Percentiles rank a stretch among this genome's conserved stretches.
These are phyloP conservation scores for Platalea minor DNA, from an alignment of 2,797 vertebrate species.

Conservation along the genomic window DNA sequence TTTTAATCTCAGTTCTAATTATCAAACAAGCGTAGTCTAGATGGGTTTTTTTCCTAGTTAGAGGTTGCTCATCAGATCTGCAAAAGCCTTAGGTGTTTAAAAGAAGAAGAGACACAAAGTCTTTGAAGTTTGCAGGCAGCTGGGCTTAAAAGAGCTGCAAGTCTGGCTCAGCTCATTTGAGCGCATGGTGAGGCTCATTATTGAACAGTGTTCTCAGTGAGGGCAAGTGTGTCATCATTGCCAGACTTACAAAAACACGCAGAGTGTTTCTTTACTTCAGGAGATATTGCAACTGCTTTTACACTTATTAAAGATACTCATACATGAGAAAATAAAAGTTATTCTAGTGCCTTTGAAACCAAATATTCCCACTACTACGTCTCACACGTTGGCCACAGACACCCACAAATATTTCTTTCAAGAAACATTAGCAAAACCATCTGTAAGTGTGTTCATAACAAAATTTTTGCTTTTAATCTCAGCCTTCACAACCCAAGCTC, in stretches of 20 bases:
- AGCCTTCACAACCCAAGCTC: neutral
- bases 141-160: neutral
- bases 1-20: constrained; percentile 14
- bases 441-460: neutral
- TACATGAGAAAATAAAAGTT: rapidly evolving
- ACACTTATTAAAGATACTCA: neutral
- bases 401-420: neutral
- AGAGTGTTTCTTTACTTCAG: neutral
- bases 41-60: neutral
- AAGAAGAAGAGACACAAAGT: neutral
- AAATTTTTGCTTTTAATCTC: neutral
- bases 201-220: constrained; percentile 43
- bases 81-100: neutral
- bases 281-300: neutral
- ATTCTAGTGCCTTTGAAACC: neutral
- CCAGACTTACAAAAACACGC: neutral
- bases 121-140: constrained; percentile 34
- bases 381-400: neutral
- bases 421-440: neutral
- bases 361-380: neutral
- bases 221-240: constrained; percentile 34
- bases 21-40: neutral
- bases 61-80: neutral
- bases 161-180: constrained; percentile 35
- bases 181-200: constrained; percentile 37